phyloP scores from a whole-genome alignment of 2,797 vertebrate genomes.

The Parauchenoglanis punctatus region DNA sequence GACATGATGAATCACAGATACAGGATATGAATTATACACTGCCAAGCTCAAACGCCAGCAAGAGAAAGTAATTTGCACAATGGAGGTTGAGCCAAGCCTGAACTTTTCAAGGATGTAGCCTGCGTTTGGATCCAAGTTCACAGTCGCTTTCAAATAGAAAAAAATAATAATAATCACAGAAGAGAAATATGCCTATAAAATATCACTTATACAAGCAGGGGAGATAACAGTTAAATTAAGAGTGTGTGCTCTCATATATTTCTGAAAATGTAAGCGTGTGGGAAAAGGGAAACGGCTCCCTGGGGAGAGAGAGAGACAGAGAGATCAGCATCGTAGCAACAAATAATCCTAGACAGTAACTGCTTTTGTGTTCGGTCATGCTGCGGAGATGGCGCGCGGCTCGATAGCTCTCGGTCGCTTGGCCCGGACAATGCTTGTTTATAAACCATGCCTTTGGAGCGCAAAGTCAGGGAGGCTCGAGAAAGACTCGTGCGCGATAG shows the following conservation, averaged over 20 bases:
- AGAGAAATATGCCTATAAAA: background rate
- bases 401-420: constrained; percentile 47
- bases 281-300: constrained; percentile 11
- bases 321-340: constrained; percentile 52
- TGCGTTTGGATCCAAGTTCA: background rate
- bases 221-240: background rate
- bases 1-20: background rate
- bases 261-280: constrained; percentile 5
- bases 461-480: constrained; percentile 37
- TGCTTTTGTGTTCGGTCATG: constrained; percentile 73
- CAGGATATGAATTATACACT: background rate
- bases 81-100: background rate
- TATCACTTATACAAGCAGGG: background rate
- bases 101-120: constrained; percentile 3
- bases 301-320: constrained; percentile 41
- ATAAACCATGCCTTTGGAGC: constrained; percentile 47
- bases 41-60: background rate
- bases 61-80: background rate
- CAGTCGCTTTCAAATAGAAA: background rate
- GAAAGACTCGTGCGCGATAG: constrained; percentile 62
- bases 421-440: constrained; percentile 57
- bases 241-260: background rate
- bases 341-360: constrained; percentile 65
- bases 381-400: constrained; percentile 57
- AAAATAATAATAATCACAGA: background rate